Conservation (phyloP, 2,113 vertebrate genomes). For the Nesogale talazaci region DNA sequence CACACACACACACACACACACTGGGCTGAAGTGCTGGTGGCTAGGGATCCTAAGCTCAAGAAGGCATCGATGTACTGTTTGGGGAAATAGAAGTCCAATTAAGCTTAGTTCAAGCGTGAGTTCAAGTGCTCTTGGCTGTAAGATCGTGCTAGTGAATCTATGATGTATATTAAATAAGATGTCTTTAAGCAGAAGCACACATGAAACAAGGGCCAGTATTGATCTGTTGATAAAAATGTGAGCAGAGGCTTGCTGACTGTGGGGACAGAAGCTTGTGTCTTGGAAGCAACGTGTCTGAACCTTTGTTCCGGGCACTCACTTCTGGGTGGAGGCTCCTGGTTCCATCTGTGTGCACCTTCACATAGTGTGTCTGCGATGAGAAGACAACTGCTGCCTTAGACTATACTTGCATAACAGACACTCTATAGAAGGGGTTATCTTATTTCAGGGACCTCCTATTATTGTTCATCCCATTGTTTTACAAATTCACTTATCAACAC, state of each 20-base stretch:
- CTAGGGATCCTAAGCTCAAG: too few species aligned
- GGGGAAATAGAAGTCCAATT: background rate
- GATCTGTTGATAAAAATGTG: background rate
- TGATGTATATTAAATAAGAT: background rate
- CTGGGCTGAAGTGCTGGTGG: too few species aligned
- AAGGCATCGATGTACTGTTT: too few species aligned
- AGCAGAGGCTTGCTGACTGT: background rate
- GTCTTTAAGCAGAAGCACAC: background rate
- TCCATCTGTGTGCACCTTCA: background rate
- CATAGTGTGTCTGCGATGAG: background rate
- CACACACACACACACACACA: too few species aligned
- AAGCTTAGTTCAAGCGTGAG: background rate
- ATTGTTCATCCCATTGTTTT: background rate
- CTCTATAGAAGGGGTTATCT: background rate
- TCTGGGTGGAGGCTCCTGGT: background rate
- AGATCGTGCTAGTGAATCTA: background rate
- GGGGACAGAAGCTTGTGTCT: background rate
- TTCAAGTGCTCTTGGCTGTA: background rate
- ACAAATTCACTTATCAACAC: slow-evolving; percentile 22
- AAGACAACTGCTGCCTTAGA: background rate
- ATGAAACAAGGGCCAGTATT: background rate
- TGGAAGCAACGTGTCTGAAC: background rate
- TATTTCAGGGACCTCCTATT: background rate
- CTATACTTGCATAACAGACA: background rate
- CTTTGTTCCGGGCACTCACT: background rate